These are phyloP conservation scores for Drosophila persimilis DNA, from an alignment of 1,140 invertebrate genomes.

Conservation along the genomic window DNA sequence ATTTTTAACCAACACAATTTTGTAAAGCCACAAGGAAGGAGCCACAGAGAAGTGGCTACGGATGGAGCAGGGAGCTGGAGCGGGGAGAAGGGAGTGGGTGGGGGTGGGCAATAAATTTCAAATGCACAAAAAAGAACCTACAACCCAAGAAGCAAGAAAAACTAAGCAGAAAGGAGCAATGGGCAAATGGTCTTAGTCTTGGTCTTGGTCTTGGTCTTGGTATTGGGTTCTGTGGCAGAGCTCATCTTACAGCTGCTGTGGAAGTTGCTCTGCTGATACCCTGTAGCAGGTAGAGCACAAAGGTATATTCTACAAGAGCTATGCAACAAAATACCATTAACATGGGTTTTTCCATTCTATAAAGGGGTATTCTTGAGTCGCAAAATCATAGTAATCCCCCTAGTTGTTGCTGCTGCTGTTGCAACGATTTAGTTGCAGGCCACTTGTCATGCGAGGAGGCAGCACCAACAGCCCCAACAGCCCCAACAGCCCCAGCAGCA, in stretches of 20 bases:
- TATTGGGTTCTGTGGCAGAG: conserved; percentile 26
- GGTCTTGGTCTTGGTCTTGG: neutral
- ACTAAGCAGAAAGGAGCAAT: conserved; percentile 3
- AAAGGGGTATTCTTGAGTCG: too few species aligned
- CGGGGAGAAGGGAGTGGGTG: neutral
- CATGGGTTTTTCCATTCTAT: too few species aligned
- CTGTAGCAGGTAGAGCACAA: too few species aligned
- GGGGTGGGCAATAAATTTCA: conserved; percentile 39
- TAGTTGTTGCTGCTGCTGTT: conserved; percentile 16
- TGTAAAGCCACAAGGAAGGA: conserved; percentile 7
- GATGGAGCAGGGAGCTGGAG: too few species aligned
- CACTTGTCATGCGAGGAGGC: conserved; percentile 69
- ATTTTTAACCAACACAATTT: conserved; percentile 63
- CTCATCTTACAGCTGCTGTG: conserved; percentile 56
- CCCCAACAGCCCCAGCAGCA: conserved; percentile 39
- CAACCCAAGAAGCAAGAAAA: conserved; percentile 10
- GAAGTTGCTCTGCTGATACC: neutral
- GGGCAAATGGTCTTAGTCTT: conserved; percentile 29
- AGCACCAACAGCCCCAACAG: conserved; percentile 25
- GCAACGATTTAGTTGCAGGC: conserved; percentile 55
- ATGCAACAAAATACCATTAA: too few species aligned
- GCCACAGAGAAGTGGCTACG: too few species aligned
- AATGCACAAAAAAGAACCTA: conserved; percentile 33
- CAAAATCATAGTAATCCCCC: too few species aligned
- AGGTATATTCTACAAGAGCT: too few species aligned